phyloP scores from a whole-genome alignment of 2,888 invertebrate genomes.

The Dioctria rufipes region DNA sequence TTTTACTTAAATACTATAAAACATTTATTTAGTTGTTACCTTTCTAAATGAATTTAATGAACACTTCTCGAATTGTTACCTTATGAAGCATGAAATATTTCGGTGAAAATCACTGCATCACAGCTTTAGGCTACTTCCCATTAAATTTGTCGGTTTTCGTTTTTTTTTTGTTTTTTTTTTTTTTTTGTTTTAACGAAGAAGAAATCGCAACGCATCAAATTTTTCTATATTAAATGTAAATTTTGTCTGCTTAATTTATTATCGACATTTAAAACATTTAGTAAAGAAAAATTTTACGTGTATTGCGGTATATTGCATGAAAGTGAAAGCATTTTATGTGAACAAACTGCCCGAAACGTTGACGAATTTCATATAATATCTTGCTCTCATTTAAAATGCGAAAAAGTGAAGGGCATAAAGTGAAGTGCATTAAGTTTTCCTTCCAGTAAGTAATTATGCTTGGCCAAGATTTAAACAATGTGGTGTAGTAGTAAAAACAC shows the following conservation, averaged over 20 bases:
- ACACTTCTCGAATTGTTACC: too few relatives aligned
- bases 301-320: background rate
- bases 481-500: background rate
- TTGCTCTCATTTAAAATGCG: slow-evolving; percentile 4
- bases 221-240: background rate
- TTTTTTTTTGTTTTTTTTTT: background rate
- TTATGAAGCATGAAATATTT: too few relatives aligned
- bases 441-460: background rate
- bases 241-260: background rate
- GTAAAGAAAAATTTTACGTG: background rate
- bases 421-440: background rate
- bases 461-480: background rate
- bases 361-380: background rate
- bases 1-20: too few relatives aligned
- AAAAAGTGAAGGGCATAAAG: slow-evolving; percentile 13
- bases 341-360: slow-evolving; percentile 15
- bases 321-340: slow-evolving; percentile 21
- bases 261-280: background rate
- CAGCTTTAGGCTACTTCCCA: background rate
- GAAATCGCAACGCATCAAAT: background rate
- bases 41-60: too few relatives aligned
- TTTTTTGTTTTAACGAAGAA: background rate
- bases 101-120: too few relatives aligned
- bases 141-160: background rate
- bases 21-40: too few relatives aligned